phyloP scores from a whole-genome alignment of 1,140 invertebrate genomes.

The Cecropterus lyciades region DNA sequence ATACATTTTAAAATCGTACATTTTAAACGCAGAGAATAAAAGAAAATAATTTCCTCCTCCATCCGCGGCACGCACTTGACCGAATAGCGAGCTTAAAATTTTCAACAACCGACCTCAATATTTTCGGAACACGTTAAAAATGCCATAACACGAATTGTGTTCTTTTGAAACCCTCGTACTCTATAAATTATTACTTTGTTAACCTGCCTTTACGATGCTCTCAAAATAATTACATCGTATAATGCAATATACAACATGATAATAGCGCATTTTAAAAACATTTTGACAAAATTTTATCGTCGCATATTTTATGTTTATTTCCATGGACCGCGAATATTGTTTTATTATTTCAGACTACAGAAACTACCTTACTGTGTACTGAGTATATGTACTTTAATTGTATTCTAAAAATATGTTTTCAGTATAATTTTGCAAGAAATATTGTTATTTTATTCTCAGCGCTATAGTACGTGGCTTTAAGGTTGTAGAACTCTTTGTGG shows the following conservation, averaged over 20 bases:
- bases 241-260: not conserved
- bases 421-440: too few relatives aligned
- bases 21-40: slow-evolving; percentile 39
- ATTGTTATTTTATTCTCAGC: too few relatives aligned
- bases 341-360: too few relatives aligned
- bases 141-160: slow-evolving; percentile 16
- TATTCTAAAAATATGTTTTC: too few relatives aligned
- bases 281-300: too few relatives aligned
- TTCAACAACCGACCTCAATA: slow-evolving; percentile 35
- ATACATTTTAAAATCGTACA: slow-evolving; percentile 36
- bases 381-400: too few relatives aligned
- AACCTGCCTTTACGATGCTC: not conserved
- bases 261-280: not conserved
- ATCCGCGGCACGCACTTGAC: slow-evolving; percentile 43
- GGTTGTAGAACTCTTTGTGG: too few relatives aligned
- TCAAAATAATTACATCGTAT: slow-evolving; percentile 1
- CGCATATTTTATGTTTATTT: not conserved
- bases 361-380: too few relatives aligned
- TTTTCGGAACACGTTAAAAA: slow-evolving; percentile 25
- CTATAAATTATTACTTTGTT: slow-evolving; percentile 21
- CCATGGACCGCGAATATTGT: too few relatives aligned
- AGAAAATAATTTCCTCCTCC: slow-evolving; percentile 48
- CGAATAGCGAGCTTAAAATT: slow-evolving; percentile 53
- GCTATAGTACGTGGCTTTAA: too few relatives aligned
- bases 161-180: slow-evolving; percentile 20